Conservation (phyloP, 2,888 invertebrate species). For the Latheticus oryzae region DNA sequence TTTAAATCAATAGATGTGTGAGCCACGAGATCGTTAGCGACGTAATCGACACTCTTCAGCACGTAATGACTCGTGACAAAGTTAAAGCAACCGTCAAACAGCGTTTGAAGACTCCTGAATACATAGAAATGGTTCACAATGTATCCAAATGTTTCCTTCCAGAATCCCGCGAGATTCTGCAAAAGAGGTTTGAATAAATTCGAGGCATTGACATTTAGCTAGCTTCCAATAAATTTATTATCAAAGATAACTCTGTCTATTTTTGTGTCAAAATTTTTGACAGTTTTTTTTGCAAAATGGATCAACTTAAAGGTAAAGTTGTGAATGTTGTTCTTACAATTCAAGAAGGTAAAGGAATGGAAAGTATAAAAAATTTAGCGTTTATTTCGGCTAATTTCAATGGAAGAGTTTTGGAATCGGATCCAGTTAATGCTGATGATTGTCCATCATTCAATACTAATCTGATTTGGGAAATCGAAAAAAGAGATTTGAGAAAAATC, state of each 20-base stretch:
- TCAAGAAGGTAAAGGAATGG: constrained; percentile 72
- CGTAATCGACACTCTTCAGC: constrained; percentile 65
- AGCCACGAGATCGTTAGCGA: constrained; percentile 68
- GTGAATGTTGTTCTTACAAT: constrained; percentile 76
- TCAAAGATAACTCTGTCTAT: constrained; percentile 1
- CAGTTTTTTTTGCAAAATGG: constrained; percentile 66
- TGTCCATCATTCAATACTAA: constrained; percentile 77
- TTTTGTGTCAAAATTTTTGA: constrained; percentile 39
- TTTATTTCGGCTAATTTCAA: constrained; percentile 61
- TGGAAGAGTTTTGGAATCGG: constrained; percentile 70
- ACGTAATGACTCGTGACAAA: constrained; percentile 61
- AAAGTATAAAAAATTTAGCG: constrained; percentile 57
- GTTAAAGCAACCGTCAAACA: constrained; percentile 59
- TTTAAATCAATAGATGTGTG: constrained; percentile 62
- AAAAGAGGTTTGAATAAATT: constrained; percentile 65
- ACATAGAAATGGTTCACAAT: constrained; percentile 65
- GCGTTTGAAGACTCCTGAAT: constrained; percentile 60
- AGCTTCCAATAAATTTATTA: constrained; percentile 9
- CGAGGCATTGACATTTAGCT: constrained; percentile 8
- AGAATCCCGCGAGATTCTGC: constrained; percentile 67
- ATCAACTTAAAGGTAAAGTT: constrained; percentile 72
- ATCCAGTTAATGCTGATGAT: constrained; percentile 70
- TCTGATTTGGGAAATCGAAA: constrained; percentile 83
- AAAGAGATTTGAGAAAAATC: constrained; percentile 77
- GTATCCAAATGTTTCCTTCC: constrained; percentile 68